Evolutionary conservation across 2,797 vertebrate species (phyloP).

Genomic region (Phataginus tetradactyla): DNA sequence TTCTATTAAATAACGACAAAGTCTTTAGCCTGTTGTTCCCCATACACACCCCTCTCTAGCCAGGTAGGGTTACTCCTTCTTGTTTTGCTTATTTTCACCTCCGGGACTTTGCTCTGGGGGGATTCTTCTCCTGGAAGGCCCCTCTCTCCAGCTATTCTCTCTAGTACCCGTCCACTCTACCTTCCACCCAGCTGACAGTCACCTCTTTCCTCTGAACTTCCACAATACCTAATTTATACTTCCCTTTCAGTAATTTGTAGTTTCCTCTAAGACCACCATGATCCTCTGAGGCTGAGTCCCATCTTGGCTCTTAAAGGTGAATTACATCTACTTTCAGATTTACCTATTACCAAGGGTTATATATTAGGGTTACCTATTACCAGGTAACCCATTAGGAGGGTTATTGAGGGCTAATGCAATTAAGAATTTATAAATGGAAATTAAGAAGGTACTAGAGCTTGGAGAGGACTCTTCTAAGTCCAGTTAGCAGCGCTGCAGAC

Average conservation of each 20-base stretch:
- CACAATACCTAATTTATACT: neutral
- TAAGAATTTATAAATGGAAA: neutral
- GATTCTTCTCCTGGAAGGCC: neutral
- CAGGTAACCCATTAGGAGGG: neutral
- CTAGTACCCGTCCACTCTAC: neutral
- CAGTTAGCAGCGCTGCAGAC: rapidly evolving
- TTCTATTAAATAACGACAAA: neutral
- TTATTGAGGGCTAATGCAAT: neutral
- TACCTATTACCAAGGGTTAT: neutral
- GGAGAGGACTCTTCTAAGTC: neutral
- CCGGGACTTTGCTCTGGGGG: neutral
- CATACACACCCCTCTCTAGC: neutral
- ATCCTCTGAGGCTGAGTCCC: neutral
- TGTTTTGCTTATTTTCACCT: neutral
- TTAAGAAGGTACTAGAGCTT: neutral
- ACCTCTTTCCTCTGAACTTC: neutral
- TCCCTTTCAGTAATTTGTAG: neutral
- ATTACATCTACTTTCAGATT: neutral
- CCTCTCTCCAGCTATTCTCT: too few relatives aligned
- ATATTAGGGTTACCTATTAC: neutral
- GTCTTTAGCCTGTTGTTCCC: rapidly evolving
- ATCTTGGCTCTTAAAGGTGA: neutral
- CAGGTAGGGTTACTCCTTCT: neutral
- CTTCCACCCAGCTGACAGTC: neutral
- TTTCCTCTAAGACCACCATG: neutral